Evolutionary conservation across 2,888 invertebrate genomes (phyloP).

Genomic region (Mayetiola destructor): DNA sequence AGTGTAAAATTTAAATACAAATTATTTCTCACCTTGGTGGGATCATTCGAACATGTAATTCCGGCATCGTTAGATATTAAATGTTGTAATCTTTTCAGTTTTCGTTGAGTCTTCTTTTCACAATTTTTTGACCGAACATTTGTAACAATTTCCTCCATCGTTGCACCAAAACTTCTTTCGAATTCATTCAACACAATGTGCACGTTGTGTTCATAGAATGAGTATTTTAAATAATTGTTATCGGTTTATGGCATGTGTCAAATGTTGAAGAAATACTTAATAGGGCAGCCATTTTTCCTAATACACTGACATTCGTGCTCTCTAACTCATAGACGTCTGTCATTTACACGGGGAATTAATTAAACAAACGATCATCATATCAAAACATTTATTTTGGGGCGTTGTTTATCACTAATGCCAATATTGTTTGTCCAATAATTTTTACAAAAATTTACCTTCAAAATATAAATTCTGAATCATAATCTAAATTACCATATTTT

Average conservation of each 20-base stretch:
- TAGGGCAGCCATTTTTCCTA: neutral
- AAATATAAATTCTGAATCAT: neutral
- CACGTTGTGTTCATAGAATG: neutral
- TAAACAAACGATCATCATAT: conserved; percentile 5
- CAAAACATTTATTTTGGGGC: neutral
- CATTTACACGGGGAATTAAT: conserved; percentile 5
- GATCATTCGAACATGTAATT: conserved; percentile 27
- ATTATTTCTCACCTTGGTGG: conserved; percentile 29
- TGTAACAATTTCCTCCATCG: neutral
- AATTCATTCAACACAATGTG: neutral
- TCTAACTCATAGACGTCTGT: too few species aligned
- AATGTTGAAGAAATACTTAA: neutral
- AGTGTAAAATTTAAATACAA: neutral
- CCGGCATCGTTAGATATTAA: conserved; percentile 35
- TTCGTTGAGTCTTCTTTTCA: conserved; percentile 32
- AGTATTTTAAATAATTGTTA: neutral
- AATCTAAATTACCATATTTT: too few species aligned
- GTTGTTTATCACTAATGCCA: neutral
- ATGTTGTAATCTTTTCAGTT: conserved; percentile 35
- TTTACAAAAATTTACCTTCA: neutral
- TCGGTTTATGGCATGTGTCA: neutral
- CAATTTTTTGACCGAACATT: conserved; percentile 13
- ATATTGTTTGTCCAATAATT: neutral
- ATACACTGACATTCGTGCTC: neutral
- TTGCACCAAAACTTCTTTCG: neutral